Evolutionary conservation across 2,113 vertebrate species (phyloP).

Genomic region (Engystomops pustulosus): DNA sequence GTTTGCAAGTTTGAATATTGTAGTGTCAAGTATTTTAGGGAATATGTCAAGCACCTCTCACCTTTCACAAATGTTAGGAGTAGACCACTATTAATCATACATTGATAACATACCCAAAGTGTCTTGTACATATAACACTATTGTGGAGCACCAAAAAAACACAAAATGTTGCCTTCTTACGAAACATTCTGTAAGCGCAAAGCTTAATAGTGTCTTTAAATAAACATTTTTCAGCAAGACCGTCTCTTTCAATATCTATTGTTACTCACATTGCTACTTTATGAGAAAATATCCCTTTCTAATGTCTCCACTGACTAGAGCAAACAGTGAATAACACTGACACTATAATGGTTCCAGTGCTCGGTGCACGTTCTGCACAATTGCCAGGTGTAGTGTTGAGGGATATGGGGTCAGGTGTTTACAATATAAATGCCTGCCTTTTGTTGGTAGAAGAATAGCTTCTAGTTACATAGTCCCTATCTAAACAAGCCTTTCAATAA

Average conservation of each 20-base stretch:
- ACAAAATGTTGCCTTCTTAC: background rate
- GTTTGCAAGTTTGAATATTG: no score
- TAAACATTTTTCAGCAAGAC: slow-evolving; percentile 31
- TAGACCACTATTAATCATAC: no score
- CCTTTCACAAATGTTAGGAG: no score
- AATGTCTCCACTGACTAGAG: slow-evolving; percentile 32
- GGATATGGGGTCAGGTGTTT: slow-evolving; percentile 39
- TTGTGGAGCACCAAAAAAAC: background rate
- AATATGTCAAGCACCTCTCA: no score
- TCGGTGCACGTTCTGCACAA: slow-evolving; percentile 36
- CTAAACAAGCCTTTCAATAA: slow-evolving; percentile 52
- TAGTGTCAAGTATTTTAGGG: no score
- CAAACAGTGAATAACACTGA: slow-evolving; percentile 43
- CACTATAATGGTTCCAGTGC: slow-evolving; percentile 38
- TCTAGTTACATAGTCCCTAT: slow-evolving; percentile 47
- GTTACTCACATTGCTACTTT: slow-evolving; percentile 30
- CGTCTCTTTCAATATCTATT: slow-evolving; percentile 38
- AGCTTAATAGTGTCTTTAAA: slow-evolving; percentile 22
- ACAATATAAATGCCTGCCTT: slow-evolving; percentile 52
- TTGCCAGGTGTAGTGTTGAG: slow-evolving; percentile 49
- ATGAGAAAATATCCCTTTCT: slow-evolving; percentile 46
- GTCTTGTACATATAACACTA: no score
- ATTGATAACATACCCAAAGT: no score
- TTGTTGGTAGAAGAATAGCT: slow-evolving; percentile 37
- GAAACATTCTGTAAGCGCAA: background rate